Base-by-base conservation (phyloP, 2,888 invertebrate genomes). In the Drosophila gaucha region DNA sequence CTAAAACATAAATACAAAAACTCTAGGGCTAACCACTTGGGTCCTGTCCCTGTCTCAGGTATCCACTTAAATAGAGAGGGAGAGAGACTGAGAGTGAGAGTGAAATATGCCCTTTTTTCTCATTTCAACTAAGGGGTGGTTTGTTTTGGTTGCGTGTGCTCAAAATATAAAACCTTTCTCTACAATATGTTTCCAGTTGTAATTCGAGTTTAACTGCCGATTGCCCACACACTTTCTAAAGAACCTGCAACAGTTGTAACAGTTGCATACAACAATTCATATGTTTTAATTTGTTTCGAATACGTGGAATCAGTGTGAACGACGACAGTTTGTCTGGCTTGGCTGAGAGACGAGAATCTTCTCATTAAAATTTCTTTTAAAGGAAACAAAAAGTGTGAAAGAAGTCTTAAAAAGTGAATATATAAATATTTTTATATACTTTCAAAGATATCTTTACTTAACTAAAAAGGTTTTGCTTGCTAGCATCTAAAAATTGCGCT, bases 141-240 rank as follows among this genome's bases (percentile, higher is more conserved):
- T 89, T 90, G 89, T 90, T 90, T 86, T 87, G 90, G 89, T 80
- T 74, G 59, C 67, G 49, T 56, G 44, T 46, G 43, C 57, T 28
- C 28, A 35, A 33, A 52, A 68, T 31, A 38, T 41, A 44, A 51
- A 60, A 58, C 56, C 67, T 69, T 76, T 75, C 64, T 58, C 60
- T 43, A 20, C 24, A 70, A 63, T 55, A 58, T 73, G 64, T 58
- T 46, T 6, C 16, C 39, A 22, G 33, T 35, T 67, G 86, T 67
- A 88, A 86, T 74, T 67, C 35, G 88, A 87, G 73, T 51, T 57
- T 6, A 26, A 46, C 39, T 35, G 60, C 55, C 38, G 55, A 54
- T 39, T 36, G 47, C 43, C 31, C 41, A 41, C 51, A 39, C 33
- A 57, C 58, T 73, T 84, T 76, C 69, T 60, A 10, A 16, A 52